Evolutionary conservation across 2,113 vertebrate genomes (phyloP).

Genomic region (Caretta caretta): DNA sequence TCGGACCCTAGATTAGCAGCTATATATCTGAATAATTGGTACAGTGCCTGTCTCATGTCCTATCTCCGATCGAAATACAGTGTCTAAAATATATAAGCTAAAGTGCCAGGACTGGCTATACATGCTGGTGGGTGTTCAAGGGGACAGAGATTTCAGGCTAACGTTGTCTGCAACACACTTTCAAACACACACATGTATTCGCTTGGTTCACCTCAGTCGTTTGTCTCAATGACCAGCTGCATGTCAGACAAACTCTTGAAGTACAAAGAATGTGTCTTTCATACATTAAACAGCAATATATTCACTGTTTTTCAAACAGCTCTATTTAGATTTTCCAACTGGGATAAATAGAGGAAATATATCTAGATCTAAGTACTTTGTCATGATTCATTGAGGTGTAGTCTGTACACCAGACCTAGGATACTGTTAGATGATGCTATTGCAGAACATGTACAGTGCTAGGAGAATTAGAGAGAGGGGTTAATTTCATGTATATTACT

Average conservation of each 20-base stretch:
- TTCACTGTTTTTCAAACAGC: conserved; percentile 22
- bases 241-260: neutral
- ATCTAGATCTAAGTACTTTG: conserved; percentile 37
- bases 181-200: conserved; percentile 38
- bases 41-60: neutral
- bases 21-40: neutral
- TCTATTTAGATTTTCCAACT: conserved; percentile 51
- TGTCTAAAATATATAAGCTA: neutral
- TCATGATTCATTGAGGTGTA: conserved; percentile 26
- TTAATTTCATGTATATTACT: conserved; percentile 62
- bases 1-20: neutral
- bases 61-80: neutral
- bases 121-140: neutral
- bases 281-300: conserved; percentile 13
- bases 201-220: neutral
- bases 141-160: neutral
- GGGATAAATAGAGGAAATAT: conserved; percentile 51
- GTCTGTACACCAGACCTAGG: conserved; percentile 31
- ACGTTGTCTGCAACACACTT: conserved; percentile 25
- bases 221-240: conserved; percentile 17
- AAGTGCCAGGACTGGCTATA: neutral
- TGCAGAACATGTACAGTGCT: conserved; percentile 12
- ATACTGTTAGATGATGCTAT: conserved; percentile 50
- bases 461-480: conserved; percentile 64
- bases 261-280: conserved; percentile 15